Evolutionary conservation across 2,113 vertebrate genomes (phyloP).

Genomic region (Xiphorhynchus elegans): DNA sequence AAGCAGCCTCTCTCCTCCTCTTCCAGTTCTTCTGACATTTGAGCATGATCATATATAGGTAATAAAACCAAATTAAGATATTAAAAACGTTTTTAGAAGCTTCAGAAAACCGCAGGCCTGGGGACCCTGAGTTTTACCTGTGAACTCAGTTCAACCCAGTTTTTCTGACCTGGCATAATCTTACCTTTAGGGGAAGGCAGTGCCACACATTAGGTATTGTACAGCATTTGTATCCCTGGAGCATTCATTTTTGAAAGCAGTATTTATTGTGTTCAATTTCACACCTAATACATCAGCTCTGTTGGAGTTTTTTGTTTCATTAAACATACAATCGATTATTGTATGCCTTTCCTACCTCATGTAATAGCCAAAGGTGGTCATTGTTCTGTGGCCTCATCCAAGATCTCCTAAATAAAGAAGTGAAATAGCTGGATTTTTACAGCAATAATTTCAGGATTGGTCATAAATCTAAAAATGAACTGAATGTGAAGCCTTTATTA

Average conservation of each 20-base stretch:
- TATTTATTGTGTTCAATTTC: background rate
- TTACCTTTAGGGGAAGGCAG: background rate
- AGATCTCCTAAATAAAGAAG: background rate
- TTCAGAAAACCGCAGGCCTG: background rate
- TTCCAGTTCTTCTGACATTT: background rate
- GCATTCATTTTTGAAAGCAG: background rate
- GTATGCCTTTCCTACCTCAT: background rate
- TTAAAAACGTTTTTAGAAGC: background rate
- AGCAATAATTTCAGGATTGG: background rate
- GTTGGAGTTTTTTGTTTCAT: background rate
- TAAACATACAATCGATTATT: background rate
- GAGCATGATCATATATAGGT: background rate
- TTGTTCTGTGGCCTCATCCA: background rate
- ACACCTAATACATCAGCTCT: background rate
- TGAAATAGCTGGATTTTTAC: background rate
- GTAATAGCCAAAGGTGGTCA: background rate
- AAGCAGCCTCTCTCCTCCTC: background rate
- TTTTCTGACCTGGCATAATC: background rate
- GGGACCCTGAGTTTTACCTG: background rate
- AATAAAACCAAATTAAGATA: background rate
- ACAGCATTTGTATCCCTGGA: background rate
- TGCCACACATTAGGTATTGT: background rate
- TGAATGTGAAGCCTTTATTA: background rate
- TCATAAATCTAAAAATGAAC: background rate
- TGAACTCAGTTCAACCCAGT: background rate